Conservation (phyloP, 2,888 invertebrate species). For the Emesis russula region DNA sequence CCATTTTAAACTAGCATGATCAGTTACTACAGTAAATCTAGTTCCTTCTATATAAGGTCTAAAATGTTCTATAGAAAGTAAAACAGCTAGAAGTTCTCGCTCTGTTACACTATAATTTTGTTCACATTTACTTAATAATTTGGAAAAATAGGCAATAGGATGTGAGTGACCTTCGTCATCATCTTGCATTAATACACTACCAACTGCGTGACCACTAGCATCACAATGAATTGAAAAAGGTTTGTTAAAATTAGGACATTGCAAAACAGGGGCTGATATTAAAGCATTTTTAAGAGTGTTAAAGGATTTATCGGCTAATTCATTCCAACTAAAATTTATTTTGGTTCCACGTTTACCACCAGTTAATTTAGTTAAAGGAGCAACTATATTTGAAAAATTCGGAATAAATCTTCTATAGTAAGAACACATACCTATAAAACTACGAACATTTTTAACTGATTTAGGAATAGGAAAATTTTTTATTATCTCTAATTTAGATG, state of each 20-base stretch:
- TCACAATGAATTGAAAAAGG: slow-evolving; percentile 76
- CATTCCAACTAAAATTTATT: background rate
- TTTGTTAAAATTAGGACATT: slow-evolving; percentile 55
- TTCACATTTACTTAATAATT: slow-evolving; percentile 46
- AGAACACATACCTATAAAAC: slow-evolving; percentile 16
- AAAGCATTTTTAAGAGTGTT: slow-evolving; percentile 45
- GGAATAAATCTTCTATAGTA: slow-evolving; percentile 49
- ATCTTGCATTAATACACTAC: slow-evolving; percentile 41
- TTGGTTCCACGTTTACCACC: background rate
- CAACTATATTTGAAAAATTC: slow-evolving; percentile 42
- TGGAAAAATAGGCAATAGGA: slow-evolving; percentile 64
- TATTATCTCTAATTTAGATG: slow-evolving; percentile 75
- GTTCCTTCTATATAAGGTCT: slow-evolving; percentile 55
- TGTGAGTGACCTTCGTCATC: slow-evolving; percentile 47
- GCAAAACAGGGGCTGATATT: slow-evolving; percentile 51
- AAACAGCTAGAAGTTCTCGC: slow-evolving; percentile 63
- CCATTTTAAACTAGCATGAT: slow-evolving; percentile 69
- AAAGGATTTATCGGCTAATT: slow-evolving; percentile 6
- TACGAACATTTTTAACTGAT: background rate
- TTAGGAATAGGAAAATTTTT: slow-evolving; percentile 74
- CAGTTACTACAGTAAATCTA: slow-evolving; percentile 58
- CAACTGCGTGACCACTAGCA: slow-evolving; percentile 60
- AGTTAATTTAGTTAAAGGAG: slow-evolving; percentile 13
- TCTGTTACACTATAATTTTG: slow-evolving; percentile 67
- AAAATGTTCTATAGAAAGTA: slow-evolving; percentile 63